phyloP scores from a whole-genome alignment of 2,797 vertebrate genomes.

The Bradypus variegatus region DNA sequence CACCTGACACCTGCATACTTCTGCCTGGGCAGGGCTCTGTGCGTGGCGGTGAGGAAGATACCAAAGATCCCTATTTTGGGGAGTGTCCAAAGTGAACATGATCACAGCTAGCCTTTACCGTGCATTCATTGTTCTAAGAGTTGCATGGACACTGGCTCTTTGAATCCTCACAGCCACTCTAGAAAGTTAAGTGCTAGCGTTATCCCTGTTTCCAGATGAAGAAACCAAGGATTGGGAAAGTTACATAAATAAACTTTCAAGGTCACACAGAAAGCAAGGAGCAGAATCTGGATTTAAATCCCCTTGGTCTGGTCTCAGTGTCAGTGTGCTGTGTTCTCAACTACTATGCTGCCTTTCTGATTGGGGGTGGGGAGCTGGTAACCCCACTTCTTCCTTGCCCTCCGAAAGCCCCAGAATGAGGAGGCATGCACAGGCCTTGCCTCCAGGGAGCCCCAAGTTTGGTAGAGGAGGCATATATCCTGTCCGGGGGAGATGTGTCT shows the following conservation, averaged over 20 bases:
- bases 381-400: neutral
- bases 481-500: neutral
- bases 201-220: neutral
- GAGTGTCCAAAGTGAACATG: neutral
- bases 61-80: neutral
- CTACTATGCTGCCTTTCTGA: neutral
- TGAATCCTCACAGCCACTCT: neutral
- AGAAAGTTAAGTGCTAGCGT: neutral
- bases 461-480: neutral
- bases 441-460: neutral
- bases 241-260: neutral
- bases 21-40: neutral
- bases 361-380: neutral
- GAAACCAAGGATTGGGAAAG: neutral
- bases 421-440: neutral
- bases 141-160: neutral
- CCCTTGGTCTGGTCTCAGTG: neutral
- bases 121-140: neutral
- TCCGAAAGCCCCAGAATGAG: neutral
- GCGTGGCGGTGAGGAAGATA: neutral
- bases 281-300: neutral
- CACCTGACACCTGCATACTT: rapidly evolving
- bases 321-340: neutral
- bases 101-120: neutral
- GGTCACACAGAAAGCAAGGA: neutral